Evolutionary conservation across 2,888 invertebrate species (phyloP), one percentile per base, ranked within the genome.

Genomic region (Agriopis aurantiaria): DNA sequence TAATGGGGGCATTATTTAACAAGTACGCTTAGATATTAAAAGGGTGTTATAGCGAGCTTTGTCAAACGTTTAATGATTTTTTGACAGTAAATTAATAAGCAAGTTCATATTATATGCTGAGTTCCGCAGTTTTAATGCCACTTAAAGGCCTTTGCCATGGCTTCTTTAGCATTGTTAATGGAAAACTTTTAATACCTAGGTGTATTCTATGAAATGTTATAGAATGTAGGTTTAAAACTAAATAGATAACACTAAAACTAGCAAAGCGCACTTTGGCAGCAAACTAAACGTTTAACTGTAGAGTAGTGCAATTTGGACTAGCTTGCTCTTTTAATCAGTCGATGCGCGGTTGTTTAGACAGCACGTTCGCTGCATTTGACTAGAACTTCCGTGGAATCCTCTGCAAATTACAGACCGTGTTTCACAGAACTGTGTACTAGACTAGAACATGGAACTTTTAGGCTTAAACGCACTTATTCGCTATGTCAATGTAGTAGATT

Each of bases 271-370:
- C 48, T 70, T 63, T 70, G 61, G 41, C 63, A 68, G 40, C 60
- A 41, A 68, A 59, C 58, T 69, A 69, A 70, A 65, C 61, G 60
- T 63, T 63, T 17, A 61, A 65, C 66, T 68, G 58, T 67, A 67
- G 11, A 7, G 55, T 40, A 49, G 49, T 46, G 65, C 65, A 70
- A 63, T 67, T 71, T 71, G 66, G 51, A 51, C 63, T 59, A 46
- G 59, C 59, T 63, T 63, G 63, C 70, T 67, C 66, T 67, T 70
- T 63, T 67, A 71, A 71, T 71, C 70, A 71, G 66, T 60, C 66
- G 53, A 71, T 67, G 66, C 63, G 70, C 57, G 66, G 70, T 66
- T 66, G 63, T 67, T 67, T 71, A 71, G 70, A 71, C 58, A 66
- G 63, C 41, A 49, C 62, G 55, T 53, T 67, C 53, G 63, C 45